phyloP scores from a whole-genome alignment of 1,140 invertebrate genomes.

The Muscidifurax raptorellus region DNA sequence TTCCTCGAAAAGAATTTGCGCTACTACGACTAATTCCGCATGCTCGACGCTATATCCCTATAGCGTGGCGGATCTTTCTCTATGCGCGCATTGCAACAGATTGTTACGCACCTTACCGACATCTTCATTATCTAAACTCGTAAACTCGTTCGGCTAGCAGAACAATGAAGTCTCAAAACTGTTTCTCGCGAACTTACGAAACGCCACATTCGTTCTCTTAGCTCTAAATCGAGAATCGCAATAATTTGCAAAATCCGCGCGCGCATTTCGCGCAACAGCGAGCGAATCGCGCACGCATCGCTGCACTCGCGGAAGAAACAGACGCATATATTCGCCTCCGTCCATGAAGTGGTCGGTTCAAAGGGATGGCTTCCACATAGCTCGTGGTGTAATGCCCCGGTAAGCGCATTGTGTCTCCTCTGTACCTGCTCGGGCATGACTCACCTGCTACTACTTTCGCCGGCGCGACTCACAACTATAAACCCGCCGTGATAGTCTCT shows the following conservation, averaged over 20 bases:
- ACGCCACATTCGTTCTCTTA: neutral
- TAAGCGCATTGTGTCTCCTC: neutral
- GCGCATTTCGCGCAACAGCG: neutral
- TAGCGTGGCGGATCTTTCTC: too few relatives aligned
- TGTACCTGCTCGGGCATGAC: neutral
- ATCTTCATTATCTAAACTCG: neutral
- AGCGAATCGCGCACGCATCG: neutral
- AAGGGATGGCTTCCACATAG: conserved; percentile 3
- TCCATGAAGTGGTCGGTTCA: neutral
- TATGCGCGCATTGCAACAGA: neutral
- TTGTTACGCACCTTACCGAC: neutral
- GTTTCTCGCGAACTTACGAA: neutral
- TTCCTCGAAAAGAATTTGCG: too few relatives aligned
- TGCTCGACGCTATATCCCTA: too few relatives aligned
- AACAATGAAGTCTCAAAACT: neutral
- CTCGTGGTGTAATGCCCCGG: neutral
- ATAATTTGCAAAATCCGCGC: neutral
- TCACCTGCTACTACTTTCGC: neutral
- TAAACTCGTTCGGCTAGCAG: neutral
- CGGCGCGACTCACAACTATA: neutral
- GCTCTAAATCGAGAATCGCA: neutral
- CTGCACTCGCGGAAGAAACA: neutral
- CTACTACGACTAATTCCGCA: too few relatives aligned
- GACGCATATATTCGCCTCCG: neutral
- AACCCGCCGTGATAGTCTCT: conserved; percentile 23